These are phyloP conservation scores for Dipodomys stephensi DNA, from an alignment of 2,113 vertebrate genomes.

Conservation along the genomic window DNA sequence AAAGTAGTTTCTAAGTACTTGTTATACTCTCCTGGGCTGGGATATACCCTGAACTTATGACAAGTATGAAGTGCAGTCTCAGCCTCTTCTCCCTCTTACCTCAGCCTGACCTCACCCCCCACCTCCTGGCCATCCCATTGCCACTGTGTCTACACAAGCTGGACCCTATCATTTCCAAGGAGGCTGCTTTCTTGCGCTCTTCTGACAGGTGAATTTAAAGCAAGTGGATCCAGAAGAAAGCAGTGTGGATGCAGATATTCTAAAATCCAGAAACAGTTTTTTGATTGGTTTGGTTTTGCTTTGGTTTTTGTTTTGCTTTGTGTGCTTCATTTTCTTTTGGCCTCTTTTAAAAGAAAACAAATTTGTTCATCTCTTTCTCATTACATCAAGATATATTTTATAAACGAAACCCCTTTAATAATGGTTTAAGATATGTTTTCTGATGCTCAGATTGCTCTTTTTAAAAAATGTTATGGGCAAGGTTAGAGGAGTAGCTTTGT, in stretches of 20 bases:
- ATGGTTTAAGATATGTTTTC: neutral
- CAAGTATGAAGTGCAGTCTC: neutral
- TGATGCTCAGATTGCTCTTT: constrained; percentile 9
- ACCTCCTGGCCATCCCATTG: neutral
- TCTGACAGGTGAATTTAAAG: neutral
- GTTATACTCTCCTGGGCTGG: neutral
- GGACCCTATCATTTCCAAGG: no score
- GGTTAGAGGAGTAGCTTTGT: constrained; percentile 25
- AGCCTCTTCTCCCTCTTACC: neutral
- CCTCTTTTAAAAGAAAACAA: constrained; percentile 12
- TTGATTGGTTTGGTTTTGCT: neutral
- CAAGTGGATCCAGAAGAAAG: neutral
- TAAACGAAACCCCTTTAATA: neutral
- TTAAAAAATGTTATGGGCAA: no score
- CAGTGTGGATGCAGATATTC: rapidly evolving
- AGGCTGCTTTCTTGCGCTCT: neutral
- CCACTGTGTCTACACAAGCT: neutral
- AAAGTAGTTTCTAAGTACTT: no score
- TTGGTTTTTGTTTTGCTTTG: no score
- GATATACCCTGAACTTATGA: rapidly evolving
- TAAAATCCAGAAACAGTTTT: neutral
- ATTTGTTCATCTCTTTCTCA: neutral
- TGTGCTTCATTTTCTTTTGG: no score
- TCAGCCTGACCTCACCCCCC: no score
- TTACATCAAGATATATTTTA: neutral